A percentile compares a stretch with the other conserved stretches of the same genome.
These are phyloP conservation scores for Drosophila lacertosa DNA, from an alignment of 1,140 invertebrate genomes.

Conservation along the genomic window DNA sequence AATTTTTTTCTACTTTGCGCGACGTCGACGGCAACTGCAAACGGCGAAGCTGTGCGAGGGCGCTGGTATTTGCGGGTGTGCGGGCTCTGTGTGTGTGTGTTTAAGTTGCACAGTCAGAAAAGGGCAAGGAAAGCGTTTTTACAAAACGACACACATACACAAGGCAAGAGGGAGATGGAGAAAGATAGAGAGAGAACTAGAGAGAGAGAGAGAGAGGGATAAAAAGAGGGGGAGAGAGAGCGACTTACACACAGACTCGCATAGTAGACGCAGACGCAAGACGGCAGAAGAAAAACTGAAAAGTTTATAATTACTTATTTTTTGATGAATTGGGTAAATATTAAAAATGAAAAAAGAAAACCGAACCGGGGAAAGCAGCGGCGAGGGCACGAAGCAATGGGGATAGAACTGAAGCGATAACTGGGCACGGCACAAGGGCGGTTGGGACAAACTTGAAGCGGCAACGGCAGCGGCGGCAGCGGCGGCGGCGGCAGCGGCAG, in stretches of 20 bases:
- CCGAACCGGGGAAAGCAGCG: slow-evolving; percentile 12
- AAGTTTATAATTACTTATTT: slow-evolving; percentile 84
- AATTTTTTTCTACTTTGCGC: slow-evolving; percentile 72
- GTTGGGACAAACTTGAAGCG: slow-evolving; percentile 13
- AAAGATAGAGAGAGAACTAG: slow-evolving; percentile 5
- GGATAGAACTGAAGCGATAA: slow-evolving; percentile 45
- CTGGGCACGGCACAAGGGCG: slow-evolving; percentile 6
- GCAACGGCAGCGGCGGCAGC: background rate
- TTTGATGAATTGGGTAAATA: slow-evolving; percentile 84
- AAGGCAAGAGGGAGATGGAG: slow-evolving; percentile 22
- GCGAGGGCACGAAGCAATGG: slow-evolving; percentile 1
- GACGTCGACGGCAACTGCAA: slow-evolving; percentile 6
- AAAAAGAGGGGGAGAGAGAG: background rate
- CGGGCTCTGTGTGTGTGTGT: slow-evolving; percentile 34
- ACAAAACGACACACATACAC: slow-evolving; percentile 62
- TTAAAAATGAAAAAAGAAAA: slow-evolving; percentile 63
- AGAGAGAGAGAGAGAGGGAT: slow-evolving; percentile 10
- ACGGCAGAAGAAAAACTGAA: slow-evolving; percentile 78
- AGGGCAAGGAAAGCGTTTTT: slow-evolving; percentile 77
- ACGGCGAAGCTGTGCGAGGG: slow-evolving; percentile 9
- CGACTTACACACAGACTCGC: slow-evolving; percentile 10
- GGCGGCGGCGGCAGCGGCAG: background rate
- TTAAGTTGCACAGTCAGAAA: slow-evolving; percentile 58
- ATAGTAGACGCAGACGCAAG: slow-evolving; percentile 69
- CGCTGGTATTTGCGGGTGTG: background rate